Percentiles rank a stretch among this genome's conserved stretches.
These are phyloP conservation scores for Sciurus carolinensis DNA, from an alignment of 2,797 vertebrate species.

Conservation along the genomic window DNA sequence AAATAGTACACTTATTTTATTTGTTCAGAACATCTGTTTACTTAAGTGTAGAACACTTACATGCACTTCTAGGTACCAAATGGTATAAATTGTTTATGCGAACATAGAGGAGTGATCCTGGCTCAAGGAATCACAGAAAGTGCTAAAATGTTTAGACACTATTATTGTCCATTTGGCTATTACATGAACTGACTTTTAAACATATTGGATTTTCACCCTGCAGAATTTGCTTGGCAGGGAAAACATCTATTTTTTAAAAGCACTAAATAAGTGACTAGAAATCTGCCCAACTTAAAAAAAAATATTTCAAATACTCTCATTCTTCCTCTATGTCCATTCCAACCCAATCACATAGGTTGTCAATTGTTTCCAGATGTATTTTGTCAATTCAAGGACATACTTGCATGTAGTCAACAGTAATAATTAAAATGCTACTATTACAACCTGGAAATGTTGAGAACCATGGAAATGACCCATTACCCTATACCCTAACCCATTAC, in stretches of 20 bases:
- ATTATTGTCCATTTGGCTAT: background rate
- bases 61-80: background rate
- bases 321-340: background rate
- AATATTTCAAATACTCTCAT: background rate
- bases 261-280: background rate
- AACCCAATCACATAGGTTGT: background rate
- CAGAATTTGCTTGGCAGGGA: background rate
- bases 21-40: background rate
- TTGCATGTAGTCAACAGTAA: conserved; percentile 11
- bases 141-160: background rate
- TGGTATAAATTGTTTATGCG: background rate
- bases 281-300: background rate
- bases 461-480: background rate
- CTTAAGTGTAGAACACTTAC: background rate
- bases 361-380: conserved; percentile 41
- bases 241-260: conserved; percentile 31
- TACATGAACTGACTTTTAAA: background rate
- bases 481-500: background rate
- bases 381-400: background rate
- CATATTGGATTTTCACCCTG: background rate
- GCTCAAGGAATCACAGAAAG: background rate
- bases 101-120: background rate
- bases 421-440: conserved; percentile 4
- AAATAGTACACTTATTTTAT: background rate
- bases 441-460: conserved; percentile 45